Conservation (phyloP, 1,140 invertebrate genomes). For the Penaeus japonicus region DNA sequence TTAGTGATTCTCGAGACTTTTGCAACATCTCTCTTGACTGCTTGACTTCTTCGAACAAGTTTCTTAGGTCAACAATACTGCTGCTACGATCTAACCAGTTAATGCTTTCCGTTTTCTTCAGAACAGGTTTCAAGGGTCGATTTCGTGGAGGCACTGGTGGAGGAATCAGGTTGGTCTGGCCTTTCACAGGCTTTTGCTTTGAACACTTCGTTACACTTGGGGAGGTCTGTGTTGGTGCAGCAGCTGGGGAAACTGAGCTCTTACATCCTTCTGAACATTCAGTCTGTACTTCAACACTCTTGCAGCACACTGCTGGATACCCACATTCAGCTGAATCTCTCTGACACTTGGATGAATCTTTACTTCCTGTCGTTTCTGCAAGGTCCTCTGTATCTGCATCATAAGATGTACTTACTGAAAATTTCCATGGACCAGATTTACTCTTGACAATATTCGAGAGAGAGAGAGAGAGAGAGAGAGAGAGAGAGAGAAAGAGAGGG, state of each 20-base stretch:
- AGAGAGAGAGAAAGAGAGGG: too few relatives aligned
- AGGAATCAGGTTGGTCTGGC: not conserved
- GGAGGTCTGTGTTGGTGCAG: not conserved
- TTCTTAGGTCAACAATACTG: conserved; percentile 37
- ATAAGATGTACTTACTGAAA: conserved; percentile 11
- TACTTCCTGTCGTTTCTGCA: not conserved
- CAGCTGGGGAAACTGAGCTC: not conserved
- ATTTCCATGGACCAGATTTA: not conserved
- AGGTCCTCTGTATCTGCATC: conserved; percentile 39
- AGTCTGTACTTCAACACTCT: conserved; percentile 26
- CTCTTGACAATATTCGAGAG: too few relatives aligned
- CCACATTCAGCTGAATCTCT: not conserved
- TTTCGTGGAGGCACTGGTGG: conserved; percentile 29
- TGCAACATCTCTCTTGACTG: conserved; percentile 29
- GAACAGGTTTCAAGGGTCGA: not conserved
- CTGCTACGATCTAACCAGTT: conserved; percentile 46
- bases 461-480: too few relatives aligned
- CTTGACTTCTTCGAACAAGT: conserved; percentile 45
- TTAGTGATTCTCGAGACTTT: conserved; percentile 32
- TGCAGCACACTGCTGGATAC: not conserved
- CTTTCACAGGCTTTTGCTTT: not conserved
- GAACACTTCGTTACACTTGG: not conserved
- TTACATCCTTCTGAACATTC: not conserved
- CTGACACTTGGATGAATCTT: not conserved
- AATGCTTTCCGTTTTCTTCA: conserved; percentile 22